A percentile compares a stretch with the other conserved stretches of the same genome.
Evolutionary conservation across 2,113 vertebrate genomes (phyloP).

Genomic region (Podarcis cretensis): DNA sequence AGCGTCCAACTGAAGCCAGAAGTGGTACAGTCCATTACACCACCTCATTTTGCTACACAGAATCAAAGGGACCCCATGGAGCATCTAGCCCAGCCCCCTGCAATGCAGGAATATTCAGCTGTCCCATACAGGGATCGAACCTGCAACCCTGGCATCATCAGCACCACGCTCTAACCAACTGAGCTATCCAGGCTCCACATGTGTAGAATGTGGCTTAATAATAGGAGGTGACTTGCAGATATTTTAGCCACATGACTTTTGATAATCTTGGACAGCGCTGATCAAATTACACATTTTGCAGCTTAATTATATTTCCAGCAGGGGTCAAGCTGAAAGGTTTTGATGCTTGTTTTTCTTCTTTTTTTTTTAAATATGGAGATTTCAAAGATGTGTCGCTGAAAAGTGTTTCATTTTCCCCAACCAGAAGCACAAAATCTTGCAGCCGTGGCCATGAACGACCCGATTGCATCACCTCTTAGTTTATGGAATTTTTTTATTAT

Average conservation of each 20-base stretch:
- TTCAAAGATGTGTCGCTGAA: neutral
- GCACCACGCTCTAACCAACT: too few relatives aligned
- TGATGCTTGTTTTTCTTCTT: neutral
- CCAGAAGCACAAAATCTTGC: neutral
- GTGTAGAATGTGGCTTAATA: neutral
- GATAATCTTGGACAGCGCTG: slow-evolving; percentile 72
- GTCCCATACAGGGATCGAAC: too few relatives aligned
- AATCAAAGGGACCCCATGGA: too few relatives aligned
- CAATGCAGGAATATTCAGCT: too few relatives aligned
- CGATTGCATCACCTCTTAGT: neutral
- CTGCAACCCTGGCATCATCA: too few relatives aligned
- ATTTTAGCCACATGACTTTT: slow-evolving; percentile 64
- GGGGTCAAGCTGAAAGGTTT: neutral
- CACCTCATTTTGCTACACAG: neutral
- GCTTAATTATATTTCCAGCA: slow-evolving; percentile 74
- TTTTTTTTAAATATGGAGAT: neutral
- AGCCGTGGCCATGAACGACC: neutral
- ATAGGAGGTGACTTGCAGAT: slow-evolving; percentile 44
- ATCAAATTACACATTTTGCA: slow-evolving; percentile 73
- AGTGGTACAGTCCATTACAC: neutral
- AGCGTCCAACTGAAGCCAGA: neutral
- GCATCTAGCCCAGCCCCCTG: too few relatives aligned
- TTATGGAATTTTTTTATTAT: neutral
- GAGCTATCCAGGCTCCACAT: too few relatives aligned
- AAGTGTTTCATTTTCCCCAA: too few relatives aligned